Evolutionary conservation across 2,797 vertebrate species (phyloP).

Genomic region (Acipenser transmontanus): DNA sequence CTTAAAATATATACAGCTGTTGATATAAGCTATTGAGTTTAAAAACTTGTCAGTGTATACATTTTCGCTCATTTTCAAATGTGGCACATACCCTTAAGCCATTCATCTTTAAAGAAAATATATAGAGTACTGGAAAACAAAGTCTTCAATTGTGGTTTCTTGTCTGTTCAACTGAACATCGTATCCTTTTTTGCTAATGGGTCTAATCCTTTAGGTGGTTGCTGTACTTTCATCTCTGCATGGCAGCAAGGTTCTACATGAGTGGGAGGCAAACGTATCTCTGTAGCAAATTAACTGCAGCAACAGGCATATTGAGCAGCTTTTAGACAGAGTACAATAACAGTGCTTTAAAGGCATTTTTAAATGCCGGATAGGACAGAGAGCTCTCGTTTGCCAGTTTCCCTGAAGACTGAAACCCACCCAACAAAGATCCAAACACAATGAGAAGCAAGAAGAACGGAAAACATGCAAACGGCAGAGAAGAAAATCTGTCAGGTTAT

Average conservation of each 20-base stretch:
- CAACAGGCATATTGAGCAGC: constrained; percentile 2
- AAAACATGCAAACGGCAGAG: too few relatives aligned
- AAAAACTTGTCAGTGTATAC: too few relatives aligned
- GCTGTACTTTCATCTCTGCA: constrained; percentile 4
- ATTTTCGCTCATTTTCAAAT: too few relatives aligned
- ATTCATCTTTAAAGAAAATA: neutral
- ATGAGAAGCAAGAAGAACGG: neutral
- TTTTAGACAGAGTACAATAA: neutral
- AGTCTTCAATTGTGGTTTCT: neutral
- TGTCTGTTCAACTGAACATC: neutral
- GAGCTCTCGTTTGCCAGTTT: neutral
- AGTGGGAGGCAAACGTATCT: constrained; percentile 7
- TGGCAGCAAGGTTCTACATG: neutral
- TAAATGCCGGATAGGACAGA: neutral
- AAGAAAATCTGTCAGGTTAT: too few relatives aligned
- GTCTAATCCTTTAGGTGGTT: neutral
- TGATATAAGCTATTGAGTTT: too few relatives aligned
- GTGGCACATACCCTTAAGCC: too few relatives aligned
- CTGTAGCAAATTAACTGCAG: neutral
- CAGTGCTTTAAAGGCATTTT: neutral
- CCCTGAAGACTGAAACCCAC: neutral
- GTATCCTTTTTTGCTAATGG: neutral
- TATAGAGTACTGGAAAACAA: neutral
- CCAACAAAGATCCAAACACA: neutral
- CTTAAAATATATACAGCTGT: too few relatives aligned